Base-by-base conservation (phyloP, 1,140 invertebrate genomes). In the Apis dorsata region DNA sequence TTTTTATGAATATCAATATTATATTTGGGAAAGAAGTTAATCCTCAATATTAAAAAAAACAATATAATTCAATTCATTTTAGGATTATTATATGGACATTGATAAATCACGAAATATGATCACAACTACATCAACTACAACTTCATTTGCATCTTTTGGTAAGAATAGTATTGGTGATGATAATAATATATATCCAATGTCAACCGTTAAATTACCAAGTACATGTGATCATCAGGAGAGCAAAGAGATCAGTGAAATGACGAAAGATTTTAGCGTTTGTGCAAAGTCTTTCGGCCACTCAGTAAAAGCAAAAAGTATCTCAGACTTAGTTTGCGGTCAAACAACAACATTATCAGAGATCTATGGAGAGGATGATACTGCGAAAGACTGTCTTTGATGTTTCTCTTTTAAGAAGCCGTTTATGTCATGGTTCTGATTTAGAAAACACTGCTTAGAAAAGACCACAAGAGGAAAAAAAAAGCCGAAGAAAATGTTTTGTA, bases 361-460 rank as follows among this genome's bases (percentile, higher is more conserved):
- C 34, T 91, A 76, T 13, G 85, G 73, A 24, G 92, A 93, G 13
- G 92, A 93, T 53, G 93, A 94, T 19, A 85, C 91, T 9, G 90
- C 91, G 1, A 93, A 91, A n/a, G 92, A 93, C 79, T 93, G 92
- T 63, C 91, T 93, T 86, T 94, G 92, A 94, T 93, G 90, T 89
- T 92, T 91, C 69, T 90, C 85, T 8, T 92, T 91, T 66, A 88
- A 83, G 69, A 90, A 92, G 74, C 72, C 81, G 66, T 90, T 91
- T 34, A 87, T 89, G 49, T 90, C 87, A 9, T 91, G 89, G 85
- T 93, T 92, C 81, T 92, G 57, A 84, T 44, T 13, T 19, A 63
- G 34, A 69, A 63, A 21, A 60, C 55, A 49, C 62, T 49, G 13
- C 12, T 15, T 66, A 21, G 28, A 75, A 55, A 84, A 70, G 11